These are phyloP conservation scores for Anoplophora glabripennis DNA, from an alignment of 1,140 invertebrate species.

Conservation along the genomic window DNA sequence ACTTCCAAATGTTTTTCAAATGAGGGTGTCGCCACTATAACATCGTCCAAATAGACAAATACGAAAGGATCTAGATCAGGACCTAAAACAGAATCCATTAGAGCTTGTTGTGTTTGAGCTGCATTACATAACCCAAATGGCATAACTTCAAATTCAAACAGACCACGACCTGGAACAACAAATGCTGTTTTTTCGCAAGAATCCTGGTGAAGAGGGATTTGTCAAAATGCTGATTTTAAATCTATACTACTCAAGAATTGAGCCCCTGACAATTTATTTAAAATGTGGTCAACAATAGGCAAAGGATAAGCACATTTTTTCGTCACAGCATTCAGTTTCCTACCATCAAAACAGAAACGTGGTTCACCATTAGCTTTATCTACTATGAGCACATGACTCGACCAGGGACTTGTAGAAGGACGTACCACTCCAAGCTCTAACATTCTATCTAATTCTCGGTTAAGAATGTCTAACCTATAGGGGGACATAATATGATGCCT, in stretches of 20 bases:
- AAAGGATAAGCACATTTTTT: conserved; percentile 40
- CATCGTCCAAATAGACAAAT: conserved; percentile 43
- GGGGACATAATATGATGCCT: conserved; percentile 16
- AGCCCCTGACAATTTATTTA: conserved; percentile 36
- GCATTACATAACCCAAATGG: conserved; percentile 46
- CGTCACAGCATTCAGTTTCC: conserved; percentile 44
- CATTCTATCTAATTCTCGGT: conserved; percentile 21
- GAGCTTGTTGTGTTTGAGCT: conserved; percentile 45
- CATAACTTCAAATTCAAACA: conserved; percentile 45
- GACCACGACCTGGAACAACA: conserved; percentile 36
- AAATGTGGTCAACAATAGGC: conserved; percentile 30
- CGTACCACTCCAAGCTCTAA: conserved; percentile 14
- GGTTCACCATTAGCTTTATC: conserved; percentile 20
- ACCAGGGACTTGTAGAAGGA: conserved; percentile 18
- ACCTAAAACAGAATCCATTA: conserved; percentile 45
- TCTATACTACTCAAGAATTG: conserved; percentile 41
- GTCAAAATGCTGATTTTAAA: conserved; percentile 44
- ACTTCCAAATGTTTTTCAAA: conserved; percentile 44
- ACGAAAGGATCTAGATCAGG: conserved; percentile 37
- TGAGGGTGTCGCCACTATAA: conserved; percentile 38
- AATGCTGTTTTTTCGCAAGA: conserved; percentile 46
- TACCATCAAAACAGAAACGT: conserved; percentile 43
- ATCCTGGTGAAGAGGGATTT: conserved; percentile 36
- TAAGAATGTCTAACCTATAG: conserved; percentile 6
- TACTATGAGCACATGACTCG: conserved; percentile 19